Conservation (phyloP, 2,888 invertebrate genomes). For the Scaptomyza polygonia region DNA sequence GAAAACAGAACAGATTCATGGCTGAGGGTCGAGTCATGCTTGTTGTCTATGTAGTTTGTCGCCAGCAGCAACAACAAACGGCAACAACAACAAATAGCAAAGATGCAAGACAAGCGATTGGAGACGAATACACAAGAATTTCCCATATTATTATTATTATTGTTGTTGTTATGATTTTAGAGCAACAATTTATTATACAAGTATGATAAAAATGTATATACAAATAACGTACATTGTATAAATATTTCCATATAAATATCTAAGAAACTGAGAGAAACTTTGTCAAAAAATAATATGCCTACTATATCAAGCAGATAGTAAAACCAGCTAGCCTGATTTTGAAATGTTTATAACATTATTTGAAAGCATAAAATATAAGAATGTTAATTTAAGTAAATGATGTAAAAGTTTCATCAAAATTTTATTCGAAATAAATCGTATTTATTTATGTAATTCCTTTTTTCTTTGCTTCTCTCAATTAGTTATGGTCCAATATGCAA, state of each 20-base stretch:
- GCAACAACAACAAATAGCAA: constrained; percentile 21
- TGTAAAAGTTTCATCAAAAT: too few species aligned
- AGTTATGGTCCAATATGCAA: too few species aligned
- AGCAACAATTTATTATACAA: constrained; percentile 53
- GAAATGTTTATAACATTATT: too few species aligned
- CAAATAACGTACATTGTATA: background rate
- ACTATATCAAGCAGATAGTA: too few species aligned
- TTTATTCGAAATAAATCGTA: too few species aligned
- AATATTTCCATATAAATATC: background rate
- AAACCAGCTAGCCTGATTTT: too few species aligned
- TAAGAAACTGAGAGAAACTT: too few species aligned
- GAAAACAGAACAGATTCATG: constrained; percentile 2
- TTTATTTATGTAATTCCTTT: too few species aligned
- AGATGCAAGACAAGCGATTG: constrained; percentile 1
- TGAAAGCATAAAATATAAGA: too few species aligned
- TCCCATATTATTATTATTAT: constrained; percentile 37
- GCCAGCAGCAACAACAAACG: constrained; percentile 13
- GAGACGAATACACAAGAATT: constrained; percentile 43
- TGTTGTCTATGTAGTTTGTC: constrained; percentile 50
- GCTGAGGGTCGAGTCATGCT: constrained; percentile 15
- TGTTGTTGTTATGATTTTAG: constrained; percentile 47
- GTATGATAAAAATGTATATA: constrained; percentile 5
- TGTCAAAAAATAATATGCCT: too few species aligned
- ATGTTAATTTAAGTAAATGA: too few species aligned
- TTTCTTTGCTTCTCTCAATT: too few species aligned